Percentiles rank a stretch among this genome's conserved stretches.
Conservation (phyloP, 2,113 vertebrate species). For the Trematocara unimaculatum region DNA sequence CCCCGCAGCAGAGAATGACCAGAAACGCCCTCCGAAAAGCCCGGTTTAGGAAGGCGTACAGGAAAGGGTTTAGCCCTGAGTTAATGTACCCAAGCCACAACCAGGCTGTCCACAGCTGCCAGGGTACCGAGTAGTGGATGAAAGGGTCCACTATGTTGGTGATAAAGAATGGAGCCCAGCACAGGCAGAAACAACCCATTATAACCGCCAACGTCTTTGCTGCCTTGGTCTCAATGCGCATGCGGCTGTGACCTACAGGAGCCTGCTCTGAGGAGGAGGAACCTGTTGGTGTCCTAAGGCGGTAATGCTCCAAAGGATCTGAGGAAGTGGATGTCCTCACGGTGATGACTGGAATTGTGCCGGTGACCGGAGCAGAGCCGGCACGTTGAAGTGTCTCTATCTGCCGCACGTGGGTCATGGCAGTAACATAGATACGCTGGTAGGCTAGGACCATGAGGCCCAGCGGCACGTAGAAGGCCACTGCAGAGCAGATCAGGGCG, state of each 20-base stretch:
- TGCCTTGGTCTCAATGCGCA: constrained; percentile 76
- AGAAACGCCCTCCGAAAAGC: constrained; percentile 78
- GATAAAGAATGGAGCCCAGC: constrained; percentile 78
- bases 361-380: constrained; percentile 61
- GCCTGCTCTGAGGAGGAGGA: constrained; percentile 35
- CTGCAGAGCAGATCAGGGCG: constrained; percentile 75
- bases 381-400: constrained; percentile 74
- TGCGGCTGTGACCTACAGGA: constrained; percentile 59
- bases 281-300: constrained; percentile 9
- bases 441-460: constrained; percentile 77
- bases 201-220: constrained; percentile 78
- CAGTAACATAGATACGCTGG: constrained; percentile 77
- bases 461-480: constrained; percentile 77
- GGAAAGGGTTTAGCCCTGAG: constrained; percentile 78
- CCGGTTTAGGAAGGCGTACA: constrained; percentile 78
- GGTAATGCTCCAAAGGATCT: constrained; percentile 44
- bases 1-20: constrained; percentile 75
- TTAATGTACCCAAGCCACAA: constrained; percentile 80
- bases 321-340: constrained; percentile 44
- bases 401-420: constrained; percentile 74
- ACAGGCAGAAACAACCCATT: constrained; percentile 79
- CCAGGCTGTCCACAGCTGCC: constrained; percentile 80
- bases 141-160: constrained; percentile 80
- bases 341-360: neutral
- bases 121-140: constrained; percentile 74